A percentile compares a stretch with the other conserved stretches of the same genome.
These are phyloP conservation scores for Myripristis jacobus DNA, from an alignment of 2,797 vertebrate genomes.

Conservation along the genomic window DNA sequence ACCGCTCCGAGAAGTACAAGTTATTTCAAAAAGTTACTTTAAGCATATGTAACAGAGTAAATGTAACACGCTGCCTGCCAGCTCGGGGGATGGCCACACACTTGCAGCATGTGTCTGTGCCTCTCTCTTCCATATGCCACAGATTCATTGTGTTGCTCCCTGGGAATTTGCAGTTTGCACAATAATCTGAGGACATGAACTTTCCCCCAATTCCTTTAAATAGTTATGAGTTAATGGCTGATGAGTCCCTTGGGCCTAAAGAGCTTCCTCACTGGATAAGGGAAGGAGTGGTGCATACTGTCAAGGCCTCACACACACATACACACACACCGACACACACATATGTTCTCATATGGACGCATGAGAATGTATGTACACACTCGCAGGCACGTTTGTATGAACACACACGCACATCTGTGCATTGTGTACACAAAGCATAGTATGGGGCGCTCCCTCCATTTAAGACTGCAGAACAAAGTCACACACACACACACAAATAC, in stretches of 20 bases:
- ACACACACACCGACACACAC: not conserved
- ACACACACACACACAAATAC: constrained; percentile 12
- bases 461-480: constrained; percentile 82
- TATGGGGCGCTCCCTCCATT: constrained; percentile 82
- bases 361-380: constrained; percentile 1
- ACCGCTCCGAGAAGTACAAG: no score
- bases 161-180: constrained; percentile 90
- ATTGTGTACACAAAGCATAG: constrained; percentile 40
- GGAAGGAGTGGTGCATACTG: constrained; percentile 82
- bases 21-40: no score
- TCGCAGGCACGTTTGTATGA: not conserved
- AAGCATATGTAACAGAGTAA: no score
- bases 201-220: constrained; percentile 94
- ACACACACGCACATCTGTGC: constrained; percentile 5
- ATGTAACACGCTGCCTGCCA: no score
- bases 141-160: constrained; percentile 82
- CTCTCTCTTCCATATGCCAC: constrained; percentile 42
- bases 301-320: constrained; percentile 63
- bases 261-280: constrained; percentile 92
- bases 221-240: constrained; percentile 90
- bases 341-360: constrained; percentile 11
- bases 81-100: not conserved
- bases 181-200: constrained; percentile 93
- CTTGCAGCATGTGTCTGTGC: not conserved
- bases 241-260: constrained; percentile 90